Percentiles rank a stretch among this genome's conserved stretches.
Conservation (phyloP, 2,113 vertebrate genomes). For the Elephas maximus region DNA sequence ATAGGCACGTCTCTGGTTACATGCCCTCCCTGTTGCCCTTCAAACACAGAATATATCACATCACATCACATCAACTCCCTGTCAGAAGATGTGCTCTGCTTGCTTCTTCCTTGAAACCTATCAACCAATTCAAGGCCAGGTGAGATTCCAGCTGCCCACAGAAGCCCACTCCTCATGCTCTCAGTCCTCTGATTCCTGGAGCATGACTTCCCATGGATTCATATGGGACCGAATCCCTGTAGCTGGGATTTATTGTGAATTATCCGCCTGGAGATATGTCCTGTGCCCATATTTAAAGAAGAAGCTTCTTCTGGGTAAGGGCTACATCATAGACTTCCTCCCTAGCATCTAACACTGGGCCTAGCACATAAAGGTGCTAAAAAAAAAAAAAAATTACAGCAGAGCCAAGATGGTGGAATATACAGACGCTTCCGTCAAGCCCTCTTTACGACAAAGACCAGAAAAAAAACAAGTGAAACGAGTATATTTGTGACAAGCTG, state of each 20-base stretch:
- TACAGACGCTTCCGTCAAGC: too few species aligned
- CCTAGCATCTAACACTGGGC: neutral
- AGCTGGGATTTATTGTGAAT: neutral
- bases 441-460: too few species aligned
- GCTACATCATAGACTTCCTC: neutral
- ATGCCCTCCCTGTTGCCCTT: neutral
- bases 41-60: neutral
- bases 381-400: neutral
- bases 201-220: neutral
- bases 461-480: too few species aligned
- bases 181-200: neutral
- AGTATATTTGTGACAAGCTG: too few species aligned
- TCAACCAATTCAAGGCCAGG: neutral
- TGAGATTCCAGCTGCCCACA: neutral
- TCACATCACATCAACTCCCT: neutral
- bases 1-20: neutral
- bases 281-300: neutral
- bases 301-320: neutral
- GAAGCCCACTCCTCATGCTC: neutral
- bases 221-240: neutral
- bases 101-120: neutral
- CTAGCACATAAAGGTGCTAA: neutral
- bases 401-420: too few species aligned
- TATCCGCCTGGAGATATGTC: neutral
- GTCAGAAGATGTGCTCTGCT: neutral